These are phyloP conservation scores for Symphodus melops DNA, from an alignment of 2,113 vertebrate species.

Conservation along the genomic window DNA sequence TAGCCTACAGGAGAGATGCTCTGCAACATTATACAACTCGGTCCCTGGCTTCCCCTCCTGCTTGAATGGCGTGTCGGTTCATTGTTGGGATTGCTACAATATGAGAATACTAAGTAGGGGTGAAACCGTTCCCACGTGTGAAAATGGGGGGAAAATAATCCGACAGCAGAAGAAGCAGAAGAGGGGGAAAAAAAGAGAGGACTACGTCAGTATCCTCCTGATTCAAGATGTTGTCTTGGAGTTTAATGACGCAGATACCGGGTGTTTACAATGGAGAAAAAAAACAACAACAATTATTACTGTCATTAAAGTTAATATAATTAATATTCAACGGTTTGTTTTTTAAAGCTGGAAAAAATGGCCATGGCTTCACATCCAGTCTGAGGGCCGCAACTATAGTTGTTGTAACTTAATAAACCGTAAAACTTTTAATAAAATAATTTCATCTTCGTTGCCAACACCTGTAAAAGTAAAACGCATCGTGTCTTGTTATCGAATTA, in stretches of 20 bases:
- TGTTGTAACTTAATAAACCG: background rate
- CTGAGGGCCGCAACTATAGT: constrained; percentile 3
- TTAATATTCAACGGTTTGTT: background rate
- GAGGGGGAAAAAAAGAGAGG: constrained; percentile 46
- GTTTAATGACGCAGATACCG: constrained; percentile 20
- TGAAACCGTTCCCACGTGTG: constrained; percentile 82
- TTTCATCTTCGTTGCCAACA: too few relatives aligned
- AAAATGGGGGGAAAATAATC: constrained; percentile 67
- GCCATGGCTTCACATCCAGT: background rate
- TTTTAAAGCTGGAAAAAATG: constrained; percentile 25
- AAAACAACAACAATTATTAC: background rate
- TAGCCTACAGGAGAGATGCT: constrained; percentile 63
- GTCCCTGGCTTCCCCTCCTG: constrained; percentile 57
- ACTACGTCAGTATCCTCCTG: constrained; percentile 61
- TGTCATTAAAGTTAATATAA: constrained; percentile 25
- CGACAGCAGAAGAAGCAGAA: constrained; percentile 59
- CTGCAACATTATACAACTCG: constrained; percentile 72
- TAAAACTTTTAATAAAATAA: too few relatives aligned
- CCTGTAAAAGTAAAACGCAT: too few relatives aligned
- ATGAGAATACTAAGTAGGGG: constrained; percentile 80
- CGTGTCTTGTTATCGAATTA: constrained; percentile 12
- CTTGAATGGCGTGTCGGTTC: constrained; percentile 78
- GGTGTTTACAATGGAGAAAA: background rate
- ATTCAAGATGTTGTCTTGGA: constrained; percentile 17
- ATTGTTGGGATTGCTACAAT: constrained; percentile 78